A percentile compares a stretch with the other conserved stretches of the same genome.
These are phyloP conservation scores for Chrysopilus asiliformis DNA, from an alignment of 2,888 invertebrate genomes.

Conservation along the genomic window DNA sequence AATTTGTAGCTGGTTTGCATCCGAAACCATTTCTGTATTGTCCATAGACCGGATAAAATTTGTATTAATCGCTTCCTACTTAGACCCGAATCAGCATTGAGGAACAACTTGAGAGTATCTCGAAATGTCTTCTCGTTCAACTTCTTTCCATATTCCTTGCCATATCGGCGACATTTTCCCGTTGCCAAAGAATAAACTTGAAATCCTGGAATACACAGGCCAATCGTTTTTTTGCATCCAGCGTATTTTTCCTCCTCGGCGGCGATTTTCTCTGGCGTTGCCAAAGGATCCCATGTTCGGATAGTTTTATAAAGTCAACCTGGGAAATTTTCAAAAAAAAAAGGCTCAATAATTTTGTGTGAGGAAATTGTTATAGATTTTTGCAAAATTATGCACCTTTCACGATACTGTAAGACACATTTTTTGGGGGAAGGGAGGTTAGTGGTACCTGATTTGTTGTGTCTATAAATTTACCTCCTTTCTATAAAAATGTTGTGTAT, in stretches of 20 bases:
- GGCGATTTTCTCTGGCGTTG: constrained; percentile 54
- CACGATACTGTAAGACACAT: too few relatives aligned
- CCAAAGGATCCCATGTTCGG: constrained; percentile 83
- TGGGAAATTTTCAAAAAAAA: constrained; percentile 29
- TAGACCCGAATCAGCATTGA: constrained; percentile 46
- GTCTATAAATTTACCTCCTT: too few relatives aligned
- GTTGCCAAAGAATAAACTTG: constrained; percentile 52
- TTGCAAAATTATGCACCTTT: too few relatives aligned
- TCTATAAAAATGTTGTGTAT: too few relatives aligned
- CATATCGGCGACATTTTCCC: constrained; percentile 49
- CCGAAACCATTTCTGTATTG: constrained; percentile 58
- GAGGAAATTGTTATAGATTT: background rate
- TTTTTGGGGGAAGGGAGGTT: too few relatives aligned
- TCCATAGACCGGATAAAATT: constrained; percentile 53
- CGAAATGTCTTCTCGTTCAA: constrained; percentile 52
- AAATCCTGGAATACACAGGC: constrained; percentile 77
- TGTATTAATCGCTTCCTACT: constrained; percentile 53
- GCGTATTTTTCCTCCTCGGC: constrained; percentile 61
- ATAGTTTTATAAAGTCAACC: constrained; percentile 60
- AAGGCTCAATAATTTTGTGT: too few relatives aligned
- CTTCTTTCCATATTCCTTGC: constrained; percentile 68
- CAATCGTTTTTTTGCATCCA: constrained; percentile 55
- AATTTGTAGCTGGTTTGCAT: constrained; percentile 50
- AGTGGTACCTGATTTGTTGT: too few relatives aligned
- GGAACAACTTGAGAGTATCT: constrained; percentile 56